These are phyloP conservation scores for Tor tambroides DNA, from an alignment of 2,113 vertebrate genomes.

Conservation along the genomic window DNA sequence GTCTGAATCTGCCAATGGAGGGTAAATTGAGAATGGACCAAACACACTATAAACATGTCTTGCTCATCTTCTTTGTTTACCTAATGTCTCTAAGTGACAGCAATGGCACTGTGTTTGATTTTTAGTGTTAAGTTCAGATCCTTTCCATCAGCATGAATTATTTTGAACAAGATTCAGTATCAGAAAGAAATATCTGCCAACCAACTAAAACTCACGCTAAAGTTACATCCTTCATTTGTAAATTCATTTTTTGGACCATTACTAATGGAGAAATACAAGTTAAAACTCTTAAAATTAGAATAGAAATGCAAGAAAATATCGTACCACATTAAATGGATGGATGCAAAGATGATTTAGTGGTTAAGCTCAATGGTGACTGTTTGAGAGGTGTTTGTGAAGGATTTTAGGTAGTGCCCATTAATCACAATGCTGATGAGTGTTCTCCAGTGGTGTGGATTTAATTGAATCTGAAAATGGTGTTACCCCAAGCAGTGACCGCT, in stretches of 20 bases:
- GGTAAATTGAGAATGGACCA: neutral
- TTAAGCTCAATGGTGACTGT: neutral
- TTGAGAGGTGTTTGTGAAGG: neutral
- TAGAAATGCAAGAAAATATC: neutral
- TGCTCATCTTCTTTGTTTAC: too few species aligned
- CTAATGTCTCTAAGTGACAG: too few species aligned
- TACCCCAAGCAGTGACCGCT: neutral
- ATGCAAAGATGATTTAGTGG: neutral
- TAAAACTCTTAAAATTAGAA: neutral
- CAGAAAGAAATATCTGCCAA: neutral
- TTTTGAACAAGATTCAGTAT: neutral
- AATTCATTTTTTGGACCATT: neutral
- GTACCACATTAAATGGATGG: neutral
- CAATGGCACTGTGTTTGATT: too few species aligned
- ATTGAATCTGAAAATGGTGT: slow-evolving; percentile 50
- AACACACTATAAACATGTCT: neutral
- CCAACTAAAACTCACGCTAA: neutral
- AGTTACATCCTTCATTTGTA: neutral
- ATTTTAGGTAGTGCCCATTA: slow-evolving; percentile 23
- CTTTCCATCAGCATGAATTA: neutral
- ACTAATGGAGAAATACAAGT: neutral
- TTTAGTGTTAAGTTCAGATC: neutral
- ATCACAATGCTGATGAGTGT: slow-evolving; percentile 3
- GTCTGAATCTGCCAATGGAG: neutral
- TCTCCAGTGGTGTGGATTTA: slow-evolving; percentile 41